phyloP scores from a whole-genome alignment of 2,113 vertebrate species.

The Mandrillus leucophaeus region DNA sequence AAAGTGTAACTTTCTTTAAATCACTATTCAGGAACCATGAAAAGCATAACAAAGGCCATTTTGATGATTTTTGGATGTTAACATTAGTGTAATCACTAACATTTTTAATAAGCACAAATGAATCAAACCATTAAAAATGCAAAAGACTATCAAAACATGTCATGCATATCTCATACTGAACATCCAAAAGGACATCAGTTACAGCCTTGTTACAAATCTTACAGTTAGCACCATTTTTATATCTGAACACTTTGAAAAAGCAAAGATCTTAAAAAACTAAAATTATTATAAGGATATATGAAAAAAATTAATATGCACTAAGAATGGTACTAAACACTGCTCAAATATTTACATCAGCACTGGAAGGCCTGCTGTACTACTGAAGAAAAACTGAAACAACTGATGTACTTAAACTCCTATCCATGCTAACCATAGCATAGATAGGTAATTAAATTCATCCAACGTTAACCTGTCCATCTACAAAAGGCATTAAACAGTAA shows the following conservation, averaged over 20 bases:
- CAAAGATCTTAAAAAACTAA: conserved; percentile 44
- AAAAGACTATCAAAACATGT: conserved; percentile 59
- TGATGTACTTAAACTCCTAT: neutral
- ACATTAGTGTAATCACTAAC: neutral
- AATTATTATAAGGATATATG: neutral
- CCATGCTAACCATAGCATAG: conserved; percentile 20
- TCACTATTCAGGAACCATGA: neutral
- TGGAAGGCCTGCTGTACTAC: conserved; percentile 1
- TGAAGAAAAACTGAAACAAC: conserved; percentile 25
- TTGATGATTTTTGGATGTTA: neutral
- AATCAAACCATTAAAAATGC: conserved; percentile 57
- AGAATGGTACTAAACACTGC: neutral
- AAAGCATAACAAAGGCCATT: neutral
- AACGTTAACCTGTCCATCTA: neutral
- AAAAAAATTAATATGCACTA: neutral
- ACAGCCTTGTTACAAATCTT: conserved; percentile 83
- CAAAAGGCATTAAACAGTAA: conserved; percentile 54
- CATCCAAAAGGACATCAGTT: conserved; percentile 71
- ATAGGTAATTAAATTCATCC: neutral
- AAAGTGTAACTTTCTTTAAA: neutral
- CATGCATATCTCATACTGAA: conserved; percentile 77
- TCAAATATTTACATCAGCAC: conserved; percentile 5
- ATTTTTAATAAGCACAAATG: conserved; percentile 69
- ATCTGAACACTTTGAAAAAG: conserved; percentile 77
- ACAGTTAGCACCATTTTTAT: conserved; percentile 91